Conservation (phyloP, 2,113 vertebrate species). For the Phylloscopus trochiloides region DNA sequence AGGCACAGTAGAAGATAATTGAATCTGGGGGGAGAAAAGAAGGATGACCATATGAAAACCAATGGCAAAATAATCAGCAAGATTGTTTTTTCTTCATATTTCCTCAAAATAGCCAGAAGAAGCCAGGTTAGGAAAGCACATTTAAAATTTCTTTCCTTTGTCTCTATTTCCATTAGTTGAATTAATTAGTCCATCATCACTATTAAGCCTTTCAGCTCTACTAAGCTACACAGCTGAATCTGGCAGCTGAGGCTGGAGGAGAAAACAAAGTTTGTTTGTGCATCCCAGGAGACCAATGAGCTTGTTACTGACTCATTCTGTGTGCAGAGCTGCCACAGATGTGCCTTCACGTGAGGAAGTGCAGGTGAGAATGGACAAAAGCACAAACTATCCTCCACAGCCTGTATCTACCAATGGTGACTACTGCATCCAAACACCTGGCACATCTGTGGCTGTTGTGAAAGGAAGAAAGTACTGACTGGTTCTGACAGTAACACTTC, state of each 20-base stretch:
- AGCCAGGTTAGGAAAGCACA: not conserved
- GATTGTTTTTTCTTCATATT: not conserved
- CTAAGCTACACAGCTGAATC: not conserved
- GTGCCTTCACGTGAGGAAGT: not conserved
- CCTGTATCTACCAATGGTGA: not conserved
- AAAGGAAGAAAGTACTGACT: not conserved
- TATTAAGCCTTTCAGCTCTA: not conserved
- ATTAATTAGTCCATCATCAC: not conserved
- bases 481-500: not conserved
- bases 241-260: not conserved
- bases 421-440: not conserved
- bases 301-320: not conserved
- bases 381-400: not conserved
- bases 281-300: not conserved
- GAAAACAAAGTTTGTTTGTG: not conserved
- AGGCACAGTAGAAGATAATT: not conserved
- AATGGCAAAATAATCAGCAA: not conserved
- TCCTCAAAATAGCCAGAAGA: not conserved
- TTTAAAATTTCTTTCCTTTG: not conserved
- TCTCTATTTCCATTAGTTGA: not conserved
- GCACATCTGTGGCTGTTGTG: not conserved
- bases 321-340: not conserved
- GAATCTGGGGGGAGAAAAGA: not conserved
- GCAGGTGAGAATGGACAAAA: not conserved
- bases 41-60: not conserved